Base-by-base conservation (phyloP, 2,888 invertebrate genomes). In the Lithodes maja region DNA sequence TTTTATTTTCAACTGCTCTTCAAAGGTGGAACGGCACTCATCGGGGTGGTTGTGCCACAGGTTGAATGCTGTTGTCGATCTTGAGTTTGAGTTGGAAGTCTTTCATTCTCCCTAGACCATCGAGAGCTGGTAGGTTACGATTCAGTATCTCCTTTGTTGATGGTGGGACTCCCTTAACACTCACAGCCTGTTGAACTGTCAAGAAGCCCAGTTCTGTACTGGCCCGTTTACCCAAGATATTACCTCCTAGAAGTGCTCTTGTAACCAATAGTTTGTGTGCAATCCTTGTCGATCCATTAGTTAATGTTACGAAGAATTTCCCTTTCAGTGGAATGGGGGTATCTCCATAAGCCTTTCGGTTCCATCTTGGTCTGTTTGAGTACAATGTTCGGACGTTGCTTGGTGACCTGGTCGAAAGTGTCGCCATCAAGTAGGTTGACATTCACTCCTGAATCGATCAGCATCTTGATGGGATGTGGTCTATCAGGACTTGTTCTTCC, bases 31-130 rank as follows among this genome's bases (percentile, higher is more conserved):
- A n/a, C 7, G 78, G 78, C 78, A 78, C 78, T 78, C 78, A 50
- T n/a, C 78, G 78, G 77, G 78, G 78, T 78, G 49, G 78, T 78
- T 78, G 78, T 78, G 78, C 78, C 78, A 78, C 78, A 3, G 78
- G 78, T 78, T 78, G 78, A 33, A 78, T 78, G 17, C 9, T 33
- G 5, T 78, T 50, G 49, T 78, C 78, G 78, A 78, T 78, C 78
- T 33, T 78, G 49, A 78, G 52, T 78, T 77, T 78, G 78, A 78
- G 78, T 78, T 78, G 78, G 53, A 78, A 78, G 50, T 3, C 50
- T 78, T 78, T 78, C 53, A 78, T 78, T 33, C 78, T 53, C 15
- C 78, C 75, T 75, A 33, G 75, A 75, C 75, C 75, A 75, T 75
- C 75, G 75, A 75, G 75, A 15, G 50, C 33, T 78, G 78, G 53